phyloP scores from a whole-genome alignment of 2,113 vertebrate species.

The Halichoerus grypus region DNA sequence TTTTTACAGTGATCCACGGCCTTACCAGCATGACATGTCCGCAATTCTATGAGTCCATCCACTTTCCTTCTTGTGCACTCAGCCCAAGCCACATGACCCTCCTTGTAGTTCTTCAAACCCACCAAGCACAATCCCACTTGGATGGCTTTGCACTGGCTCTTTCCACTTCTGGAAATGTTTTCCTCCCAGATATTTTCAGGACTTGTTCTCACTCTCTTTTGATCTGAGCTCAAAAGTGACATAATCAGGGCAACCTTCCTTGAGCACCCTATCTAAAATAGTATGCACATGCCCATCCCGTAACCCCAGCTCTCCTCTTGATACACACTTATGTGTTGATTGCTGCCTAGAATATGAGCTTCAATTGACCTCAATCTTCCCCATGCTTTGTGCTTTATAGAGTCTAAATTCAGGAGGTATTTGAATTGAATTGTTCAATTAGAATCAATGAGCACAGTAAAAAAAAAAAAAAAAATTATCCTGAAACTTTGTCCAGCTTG shows the following conservation, averaged over 20 bases:
- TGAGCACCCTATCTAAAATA: background rate
- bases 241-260: background rate
- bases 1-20: background rate
- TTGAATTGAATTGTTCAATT: conserved; percentile 6
- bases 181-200: background rate
- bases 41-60: background rate
- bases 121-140: background rate
- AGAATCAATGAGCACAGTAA: background rate
- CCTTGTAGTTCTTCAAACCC: background rate
- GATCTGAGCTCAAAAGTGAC: background rate
- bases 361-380: background rate
- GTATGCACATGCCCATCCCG: background rate
- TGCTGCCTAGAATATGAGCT: background rate
- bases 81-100: background rate
- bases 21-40: background rate
- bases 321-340: background rate
- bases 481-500: background rate
- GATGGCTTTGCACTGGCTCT: background rate
- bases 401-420: background rate
- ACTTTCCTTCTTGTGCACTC: background rate
- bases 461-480: background rate
- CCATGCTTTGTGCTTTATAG: background rate
- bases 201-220: background rate
- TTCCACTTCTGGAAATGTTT: background rate
- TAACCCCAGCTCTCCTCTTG: background rate